Conservation (phyloP, 2,888 invertebrate genomes). For the Lumbricus terrestris region DNA sequence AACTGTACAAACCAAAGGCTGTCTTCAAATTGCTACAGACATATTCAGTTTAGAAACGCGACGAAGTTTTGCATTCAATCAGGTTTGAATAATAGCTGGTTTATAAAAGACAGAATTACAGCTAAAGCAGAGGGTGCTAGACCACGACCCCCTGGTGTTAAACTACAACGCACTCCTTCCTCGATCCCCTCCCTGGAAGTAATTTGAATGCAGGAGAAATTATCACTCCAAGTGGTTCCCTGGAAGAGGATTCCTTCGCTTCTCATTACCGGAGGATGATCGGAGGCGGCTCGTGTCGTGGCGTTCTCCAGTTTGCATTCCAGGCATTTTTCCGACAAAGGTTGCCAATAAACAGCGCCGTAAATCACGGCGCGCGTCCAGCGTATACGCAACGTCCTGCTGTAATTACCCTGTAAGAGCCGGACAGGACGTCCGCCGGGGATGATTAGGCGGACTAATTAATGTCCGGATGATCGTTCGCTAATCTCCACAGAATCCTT, state of each 20-base stretch:
- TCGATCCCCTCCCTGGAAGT: background rate
- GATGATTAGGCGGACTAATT: background rate
- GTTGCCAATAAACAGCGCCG: background rate
- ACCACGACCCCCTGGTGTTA: no score
- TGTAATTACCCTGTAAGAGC: background rate
- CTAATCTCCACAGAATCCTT: background rate
- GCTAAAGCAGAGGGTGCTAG: no score
- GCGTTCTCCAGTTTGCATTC: background rate
- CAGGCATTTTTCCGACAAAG: background rate
- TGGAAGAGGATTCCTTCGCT: background rate
- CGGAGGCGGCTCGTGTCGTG: background rate
- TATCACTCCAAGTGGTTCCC: background rate
- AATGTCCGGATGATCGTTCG: conserved; percentile 3
- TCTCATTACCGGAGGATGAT: background rate
- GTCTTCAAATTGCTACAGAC: no score
- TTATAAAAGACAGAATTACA: no score
- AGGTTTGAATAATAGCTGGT: no score
- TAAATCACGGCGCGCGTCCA: background rate
- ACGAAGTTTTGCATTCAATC: no score
- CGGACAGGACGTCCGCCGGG: conserved; percentile 3
- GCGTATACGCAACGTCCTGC: background rate
- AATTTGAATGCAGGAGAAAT: background rate
- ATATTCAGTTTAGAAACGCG: no score
- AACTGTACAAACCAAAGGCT: no score
- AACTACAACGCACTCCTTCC: no score